Base-by-base conservation (phyloP, 2,113 vertebrate genomes). In the Corynorhinus townsendii region DNA sequence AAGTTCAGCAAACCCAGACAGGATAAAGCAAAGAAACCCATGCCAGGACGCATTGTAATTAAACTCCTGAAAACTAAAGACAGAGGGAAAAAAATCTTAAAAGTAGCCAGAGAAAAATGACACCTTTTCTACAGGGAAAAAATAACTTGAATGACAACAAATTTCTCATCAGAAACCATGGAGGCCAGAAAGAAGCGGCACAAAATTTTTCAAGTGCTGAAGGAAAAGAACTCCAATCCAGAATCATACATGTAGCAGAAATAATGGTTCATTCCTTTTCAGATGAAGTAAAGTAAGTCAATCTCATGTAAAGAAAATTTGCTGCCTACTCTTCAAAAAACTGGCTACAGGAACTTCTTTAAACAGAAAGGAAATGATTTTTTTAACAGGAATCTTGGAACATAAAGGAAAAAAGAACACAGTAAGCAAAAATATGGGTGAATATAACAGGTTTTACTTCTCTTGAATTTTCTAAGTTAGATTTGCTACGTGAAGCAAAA, bases 41-140 rank as follows among this genome's bases (percentile, higher is more conserved):
- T 16, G 20, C n/a, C 73, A 80, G 68, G 43, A 71, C 20, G 72
- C 52, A 80, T 4, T 33, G 19, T 90, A 86, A 71, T 28, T 80
- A 94, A 71, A 86, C 28, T 87, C 45, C 69, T 77, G 7, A 90
- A 84, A 94, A 90, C 56, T 71, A 77, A 90, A 86, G 26, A 86
- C 52, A 68, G 68, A 75, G 43, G 11, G 66, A 69, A 82, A 77
- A 35, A 94, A 68, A 77, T 64, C 43, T 86, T n/a, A 17, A 62
- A 77, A 80, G 15, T 72, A 86, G 35, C 35, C 80, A 47, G 5
- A 94, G 62, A 75, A 85, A 94, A 94, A 77, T 77, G 38, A 85
- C n/a, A 43, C 45, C 54, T 75, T 89, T 89, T 59, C 75, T 89
- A 49, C 2, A 66, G 28, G 20, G 11, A 35, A 80, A 90, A 90